Evolutionary conservation across 2,113 vertebrate species (phyloP).

Genomic region (Ochotona curzoniae): DNA sequence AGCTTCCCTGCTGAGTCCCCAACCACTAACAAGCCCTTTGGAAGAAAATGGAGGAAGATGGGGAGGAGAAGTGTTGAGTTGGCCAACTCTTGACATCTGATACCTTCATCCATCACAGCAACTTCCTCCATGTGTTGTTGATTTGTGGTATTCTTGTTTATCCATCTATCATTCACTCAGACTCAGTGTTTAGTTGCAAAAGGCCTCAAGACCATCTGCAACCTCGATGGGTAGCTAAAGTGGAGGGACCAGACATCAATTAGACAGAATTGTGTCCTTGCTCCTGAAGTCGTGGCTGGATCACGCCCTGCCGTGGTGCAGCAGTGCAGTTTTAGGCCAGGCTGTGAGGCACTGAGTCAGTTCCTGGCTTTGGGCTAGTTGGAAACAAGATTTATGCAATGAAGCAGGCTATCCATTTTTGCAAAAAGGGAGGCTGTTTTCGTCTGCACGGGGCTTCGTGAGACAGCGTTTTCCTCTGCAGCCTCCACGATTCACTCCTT

Average conservation of each 20-base stretch:
- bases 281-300: slow-evolving; percentile 90
- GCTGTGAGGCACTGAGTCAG: slow-evolving; percentile 81
- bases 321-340: slow-evolving; percentile 84
- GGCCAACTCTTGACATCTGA: slow-evolving; percentile 77
- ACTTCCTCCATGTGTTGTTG: slow-evolving; percentile 64
- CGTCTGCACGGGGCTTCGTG: slow-evolving; percentile 80
- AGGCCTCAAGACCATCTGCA: slow-evolving; percentile 86
- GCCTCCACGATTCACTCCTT: slow-evolving; percentile 81
- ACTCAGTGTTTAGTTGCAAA: slow-evolving; percentile 83
- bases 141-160: slow-evolving; percentile 85
- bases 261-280: slow-evolving; percentile 90
- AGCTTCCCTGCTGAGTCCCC: slow-evolving; percentile 62
- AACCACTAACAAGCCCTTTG: slow-evolving; percentile 69
- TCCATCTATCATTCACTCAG: slow-evolving; percentile 81
- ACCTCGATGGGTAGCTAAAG: slow-evolving; percentile 81
- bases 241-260: slow-evolving; percentile 88
- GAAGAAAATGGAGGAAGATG: neutral
- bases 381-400: slow-evolving; percentile 88
- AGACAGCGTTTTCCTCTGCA: slow-evolving; percentile 89
- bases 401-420: slow-evolving; percentile 74
- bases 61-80: neutral
- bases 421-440: slow-evolving; percentile 82
- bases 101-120: slow-evolving; percentile 81
- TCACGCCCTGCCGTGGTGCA: slow-evolving; percentile 82
- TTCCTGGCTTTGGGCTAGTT: slow-evolving; percentile 83